Conservation (phyloP, 1,140 invertebrate genomes). For the Eurosta solidaginis region DNA sequence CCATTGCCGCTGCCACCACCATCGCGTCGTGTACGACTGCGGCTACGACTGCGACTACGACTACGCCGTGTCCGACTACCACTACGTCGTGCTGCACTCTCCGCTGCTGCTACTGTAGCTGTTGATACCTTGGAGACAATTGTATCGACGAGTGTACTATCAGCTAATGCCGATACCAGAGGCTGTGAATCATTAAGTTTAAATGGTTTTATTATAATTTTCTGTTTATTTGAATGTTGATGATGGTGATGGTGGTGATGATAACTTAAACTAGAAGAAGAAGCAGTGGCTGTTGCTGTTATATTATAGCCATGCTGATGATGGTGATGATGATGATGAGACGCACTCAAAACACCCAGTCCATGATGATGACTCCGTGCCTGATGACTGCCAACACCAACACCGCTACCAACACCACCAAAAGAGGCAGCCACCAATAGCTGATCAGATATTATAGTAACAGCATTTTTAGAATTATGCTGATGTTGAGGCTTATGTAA, state of each 20-base stretch:
- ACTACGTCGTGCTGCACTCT: conserved; percentile 53
- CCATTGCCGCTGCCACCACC: not conserved
- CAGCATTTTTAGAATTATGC: not conserved
- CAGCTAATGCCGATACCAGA: conserved; percentile 53
- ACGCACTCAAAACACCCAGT: not conserved
- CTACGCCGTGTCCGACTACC: conserved; percentile 44
- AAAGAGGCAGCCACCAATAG: conserved; percentile 39
- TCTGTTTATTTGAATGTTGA: conserved; percentile 52
- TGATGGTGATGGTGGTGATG: conserved; percentile 41
- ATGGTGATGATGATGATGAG: conserved; percentile 35
- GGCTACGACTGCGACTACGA: conserved; percentile 31
- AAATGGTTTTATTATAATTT: conserved; percentile 60
- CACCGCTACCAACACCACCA: not conserved
- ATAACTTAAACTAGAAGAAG: conserved; percentile 54
- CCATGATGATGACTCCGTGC: not conserved
- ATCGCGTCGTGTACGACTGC: conserved; percentile 28
- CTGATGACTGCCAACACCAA: conserved; percentile 31
- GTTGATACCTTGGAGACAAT: conserved; percentile 58
- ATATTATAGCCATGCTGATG: conserved; percentile 39
- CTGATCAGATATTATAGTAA: conserved; percentile 33
- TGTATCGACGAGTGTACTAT: conserved; percentile 55
- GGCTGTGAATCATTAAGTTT: conserved; percentile 60
- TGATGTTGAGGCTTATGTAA: conserved; percentile 37
- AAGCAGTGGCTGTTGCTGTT: conserved; percentile 44
- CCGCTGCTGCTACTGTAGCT: conserved; percentile 55